These are phyloP conservation scores for Campaea margaritaria DNA, from an alignment of 2,888 invertebrate species.

Conservation along the genomic window DNA sequence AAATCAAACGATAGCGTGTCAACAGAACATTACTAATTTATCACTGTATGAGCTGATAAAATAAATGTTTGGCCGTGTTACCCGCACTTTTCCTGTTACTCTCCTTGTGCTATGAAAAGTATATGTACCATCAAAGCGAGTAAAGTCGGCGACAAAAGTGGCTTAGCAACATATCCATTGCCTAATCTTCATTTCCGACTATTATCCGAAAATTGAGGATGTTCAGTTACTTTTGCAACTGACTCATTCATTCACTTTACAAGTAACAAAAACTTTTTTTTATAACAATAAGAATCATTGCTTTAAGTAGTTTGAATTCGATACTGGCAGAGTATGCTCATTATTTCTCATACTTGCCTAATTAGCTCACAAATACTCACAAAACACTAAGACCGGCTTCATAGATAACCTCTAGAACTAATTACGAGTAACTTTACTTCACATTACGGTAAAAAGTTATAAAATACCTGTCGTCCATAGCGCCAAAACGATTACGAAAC, in stretches of 20 bases:
- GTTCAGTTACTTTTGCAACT: constrained; percentile 39
- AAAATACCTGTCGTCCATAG: constrained; percentile 60
- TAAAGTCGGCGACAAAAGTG: too few species aligned
- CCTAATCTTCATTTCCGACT: too few species aligned
- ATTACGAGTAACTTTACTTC: background rate
- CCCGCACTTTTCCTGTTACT: background rate
- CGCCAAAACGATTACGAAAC: constrained; percentile 39
- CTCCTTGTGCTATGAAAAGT: too few species aligned
- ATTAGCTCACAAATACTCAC: background rate
- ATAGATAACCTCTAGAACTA: background rate
- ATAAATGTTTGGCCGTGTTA: constrained; percentile 14
- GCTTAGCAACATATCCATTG: too few species aligned
- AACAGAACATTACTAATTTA: constrained; percentile 22
- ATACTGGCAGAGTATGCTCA: too few species aligned
- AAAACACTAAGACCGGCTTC: background rate
- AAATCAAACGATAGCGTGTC: constrained; percentile 19
- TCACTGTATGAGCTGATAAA: constrained; percentile 35
- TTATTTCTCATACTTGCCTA: background rate
- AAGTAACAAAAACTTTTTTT: too few species aligned
- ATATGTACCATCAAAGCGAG: too few species aligned
- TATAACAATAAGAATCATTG: too few species aligned
- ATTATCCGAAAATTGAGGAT: too few species aligned
- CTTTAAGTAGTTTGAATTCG: too few species aligned
- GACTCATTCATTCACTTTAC: too few species aligned
- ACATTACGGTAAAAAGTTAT: background rate